Evolutionary conservation across 2,888 invertebrate genomes (phyloP), one percentile per base, ranked within the genome.

Genomic region (Philopedon plagiatum): DNA sequence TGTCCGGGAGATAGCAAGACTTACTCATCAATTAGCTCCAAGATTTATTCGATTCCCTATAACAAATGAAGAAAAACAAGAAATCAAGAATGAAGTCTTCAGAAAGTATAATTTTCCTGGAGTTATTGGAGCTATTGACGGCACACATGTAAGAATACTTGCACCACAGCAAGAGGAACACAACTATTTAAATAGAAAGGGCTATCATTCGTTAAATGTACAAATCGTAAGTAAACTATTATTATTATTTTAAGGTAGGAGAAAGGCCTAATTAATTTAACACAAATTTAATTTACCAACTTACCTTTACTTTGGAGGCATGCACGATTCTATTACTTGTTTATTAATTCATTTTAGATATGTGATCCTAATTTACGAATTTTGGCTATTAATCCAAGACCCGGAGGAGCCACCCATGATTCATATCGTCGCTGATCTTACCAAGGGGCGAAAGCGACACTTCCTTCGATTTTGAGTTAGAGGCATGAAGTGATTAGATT

Each of bases 361-460:
- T 34, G 34, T 34, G 34, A 34, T 34, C 2, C 4, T 34, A 34
- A 5, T 11, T 11, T 11, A 34, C 4, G 9, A 15, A 57, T 57
- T 34, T 34, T 57, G 34, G 57, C 57, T 7, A 57, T 57, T 57
- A 57, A 57, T 57, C 57, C 57, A 34, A 57, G 57, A 57, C 57
- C 32, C 34, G 37, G 57, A 29, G 57, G 57, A 7, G 56, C 56
- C 56, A 56, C 56, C 9, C 56, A 56, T 56, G 56, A 56, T 56
- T 56, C 39, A 3, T 29, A n/a, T n/a, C n/a, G n/a, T n/a, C n/a
- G n/a, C n/a, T n/a, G n/a, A n/a, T n/a, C n/a, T n/a, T n/a, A n/a
- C n/a, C n/a, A n/a, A n/a, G n/a, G n/a, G n/a, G n/a, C n/a, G n/a
- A n/a, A n/a, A n/a, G n/a, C n/a, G n/a, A n/a, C n/a, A n/a, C n/a